Evolutionary conservation across 2,113 vertebrate species (phyloP).

Genomic region (Oxyura jamaicensis): DNA sequence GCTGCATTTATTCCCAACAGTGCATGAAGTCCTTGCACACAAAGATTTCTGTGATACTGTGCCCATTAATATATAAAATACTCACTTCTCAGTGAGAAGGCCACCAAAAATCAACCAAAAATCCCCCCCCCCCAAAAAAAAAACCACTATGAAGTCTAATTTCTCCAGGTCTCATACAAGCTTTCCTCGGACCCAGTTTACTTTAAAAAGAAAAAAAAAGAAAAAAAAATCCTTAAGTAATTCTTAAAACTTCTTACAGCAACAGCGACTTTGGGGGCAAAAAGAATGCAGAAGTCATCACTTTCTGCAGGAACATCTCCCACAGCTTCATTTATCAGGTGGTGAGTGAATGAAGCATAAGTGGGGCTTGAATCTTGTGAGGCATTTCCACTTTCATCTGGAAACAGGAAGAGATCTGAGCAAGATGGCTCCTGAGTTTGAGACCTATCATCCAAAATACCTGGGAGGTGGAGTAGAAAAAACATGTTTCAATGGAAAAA

Average conservation of each 20-base stretch:
- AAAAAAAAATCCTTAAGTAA: background rate
- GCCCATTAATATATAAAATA: background rate
- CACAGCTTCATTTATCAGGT: conserved; percentile 82
- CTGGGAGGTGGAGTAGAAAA: conserved; percentile 61
- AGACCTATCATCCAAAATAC: conserved; percentile 78
- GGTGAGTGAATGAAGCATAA: conserved; percentile 83
- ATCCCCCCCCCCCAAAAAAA: background rate
- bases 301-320: conserved; percentile 82
- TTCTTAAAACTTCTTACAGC: conserved; percentile 75
- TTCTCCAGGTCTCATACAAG: background rate
- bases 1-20: background rate
- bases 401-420: conserved; percentile 97
- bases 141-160: background rate
- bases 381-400: conserved; percentile 92
- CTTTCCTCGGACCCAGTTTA: background rate
- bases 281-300: conserved; percentile 97
- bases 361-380: conserved; percentile 86
- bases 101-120: background rate
- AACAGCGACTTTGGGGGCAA: conserved; percentile 86
- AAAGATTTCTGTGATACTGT: background rate
- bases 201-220: no score
- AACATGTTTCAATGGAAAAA: background rate
- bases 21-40: background rate
- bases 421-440: conserved; percentile 83
- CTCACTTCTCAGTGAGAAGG: background rate